Evolutionary conservation across 2,113 vertebrate species (phyloP), one percentile per base, ranked within the genome.

Genomic region (Tetrao urogallus): DNA sequence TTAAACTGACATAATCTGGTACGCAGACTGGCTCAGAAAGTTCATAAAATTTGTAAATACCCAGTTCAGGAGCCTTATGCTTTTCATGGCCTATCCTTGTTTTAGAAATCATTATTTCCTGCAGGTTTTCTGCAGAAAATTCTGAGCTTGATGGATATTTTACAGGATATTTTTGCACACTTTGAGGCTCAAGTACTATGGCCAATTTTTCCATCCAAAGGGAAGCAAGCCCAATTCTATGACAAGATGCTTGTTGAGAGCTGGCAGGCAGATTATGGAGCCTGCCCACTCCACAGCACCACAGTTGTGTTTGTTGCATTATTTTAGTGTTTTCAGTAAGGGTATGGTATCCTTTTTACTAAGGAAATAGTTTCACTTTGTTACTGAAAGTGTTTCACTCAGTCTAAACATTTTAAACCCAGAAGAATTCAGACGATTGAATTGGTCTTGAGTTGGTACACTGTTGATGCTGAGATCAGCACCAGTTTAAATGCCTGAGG

Each of bases 231-330:
- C 15, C 2, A 11, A 2, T 18, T 65, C 32, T 17, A 0, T 4
- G 36, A 20, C 38, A 10, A 0, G 0, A 1, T 25, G 16, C 34
- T 54, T 34, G 48, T 4, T n/a, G 47, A 43, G 17, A 74, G 3
- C 45, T 64, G 64, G 38, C 48, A 6, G 4, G 4, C 2, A 2
- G 48, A 42, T 54, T 27, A 56, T 48, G 30, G 61, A 79, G 36
- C 27, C 58, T 80, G 50, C 74, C 47, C 2, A 1, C 30, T 57
- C 8, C 21, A 16, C 40, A 64, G 63, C 30, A 4, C 9, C 9
- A 2, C 50, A 87, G n/a, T 54, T 87, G 86, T 40, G 18, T 57
- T 77, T 64, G 8, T 64, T 54, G 32, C 36, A 8, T 50, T 86
- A 43, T n/a, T 90, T 65, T 69, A 65, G 48, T 57, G 36, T 4